Evolutionary conservation across 2,888 invertebrate species (phyloP).

Genomic region (Mimachlamys varia): DNA sequence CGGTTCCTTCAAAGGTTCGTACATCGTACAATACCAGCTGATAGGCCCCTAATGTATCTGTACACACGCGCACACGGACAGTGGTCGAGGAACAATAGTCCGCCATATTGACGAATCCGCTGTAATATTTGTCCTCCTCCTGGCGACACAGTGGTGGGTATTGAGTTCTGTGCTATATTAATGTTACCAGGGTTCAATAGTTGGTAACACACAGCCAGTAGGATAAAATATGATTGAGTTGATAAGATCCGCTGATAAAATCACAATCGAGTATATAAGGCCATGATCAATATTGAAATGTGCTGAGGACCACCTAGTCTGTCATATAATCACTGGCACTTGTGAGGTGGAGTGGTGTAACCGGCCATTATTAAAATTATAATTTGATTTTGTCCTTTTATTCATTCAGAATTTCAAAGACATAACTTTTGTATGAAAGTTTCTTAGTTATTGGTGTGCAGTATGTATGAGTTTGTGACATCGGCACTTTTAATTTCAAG

Average conservation of each 20-base stretch:
- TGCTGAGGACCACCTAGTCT: background rate
- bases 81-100: background rate
- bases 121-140: background rate
- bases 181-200: background rate
- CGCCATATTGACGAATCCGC: background rate
- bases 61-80: slow-evolving; percentile 29
- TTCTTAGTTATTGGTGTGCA: too few species aligned
- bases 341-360: too few species aligned
- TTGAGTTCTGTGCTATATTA: background rate
- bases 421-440: too few species aligned
- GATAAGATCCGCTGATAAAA: slow-evolving; percentile 5
- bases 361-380: too few species aligned
- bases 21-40: background rate
- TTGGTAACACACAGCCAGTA: background rate
- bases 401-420: too few species aligned
- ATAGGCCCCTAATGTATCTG: slow-evolving; percentile 8
- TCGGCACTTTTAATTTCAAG: too few species aligned
- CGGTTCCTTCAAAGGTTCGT: background rate
- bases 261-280: background rate
- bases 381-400: too few species aligned
- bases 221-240: background rate
- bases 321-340: background rate
- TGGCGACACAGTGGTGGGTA: background rate
- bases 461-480: too few species aligned
- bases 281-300: background rate